These are phyloP conservation scores for Protosalanx chinensis DNA, from an alignment of 2,797 vertebrate genomes.

Conservation along the genomic window DNA sequence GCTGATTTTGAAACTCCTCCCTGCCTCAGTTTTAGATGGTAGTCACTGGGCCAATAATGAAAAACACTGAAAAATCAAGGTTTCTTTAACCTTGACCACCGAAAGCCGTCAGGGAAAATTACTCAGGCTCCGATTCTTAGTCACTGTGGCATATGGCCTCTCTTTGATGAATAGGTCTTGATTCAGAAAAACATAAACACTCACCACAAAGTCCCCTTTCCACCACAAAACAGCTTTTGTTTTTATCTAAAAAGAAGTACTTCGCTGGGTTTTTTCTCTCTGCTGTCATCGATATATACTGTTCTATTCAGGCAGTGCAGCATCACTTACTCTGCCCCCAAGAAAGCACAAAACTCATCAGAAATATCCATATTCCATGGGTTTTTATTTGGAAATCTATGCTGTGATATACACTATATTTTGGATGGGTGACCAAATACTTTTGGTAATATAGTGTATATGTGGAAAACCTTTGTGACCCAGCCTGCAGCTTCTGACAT, in stretches of 20 bases:
- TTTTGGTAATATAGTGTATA: too few species aligned
- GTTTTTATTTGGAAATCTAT: neutral
- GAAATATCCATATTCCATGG: neutral
- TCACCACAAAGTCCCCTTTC: neutral
- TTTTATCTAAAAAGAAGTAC: neutral
- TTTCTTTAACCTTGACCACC: constrained; percentile 33
- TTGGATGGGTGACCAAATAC: too few species aligned
- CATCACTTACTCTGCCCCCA: neutral
- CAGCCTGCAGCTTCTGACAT: too few species aligned
- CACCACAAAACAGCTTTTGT: neutral
- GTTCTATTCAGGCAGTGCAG: neutral
- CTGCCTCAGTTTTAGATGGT: neutral
- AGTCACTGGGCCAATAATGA: neutral
- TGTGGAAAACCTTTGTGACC: too few species aligned
- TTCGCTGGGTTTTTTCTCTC: neutral
- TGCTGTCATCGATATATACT: neutral
- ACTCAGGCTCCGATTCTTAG: constrained; percentile 15
- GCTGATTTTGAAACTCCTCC: neutral
- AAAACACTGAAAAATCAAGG: constrained; percentile 10
- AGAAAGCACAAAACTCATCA: neutral
- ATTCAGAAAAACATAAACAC: constrained; percentile 23
- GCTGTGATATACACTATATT: too few species aligned
- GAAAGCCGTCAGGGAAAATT: constrained; percentile 27
- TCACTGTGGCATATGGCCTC: constrained; percentile 34
- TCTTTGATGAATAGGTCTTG: constrained; percentile 36